A percentile compares a stretch with the other conserved stretches of the same genome.
phyloP scores from a whole-genome alignment of 2,888 invertebrate species.

The Dione juno region DNA sequence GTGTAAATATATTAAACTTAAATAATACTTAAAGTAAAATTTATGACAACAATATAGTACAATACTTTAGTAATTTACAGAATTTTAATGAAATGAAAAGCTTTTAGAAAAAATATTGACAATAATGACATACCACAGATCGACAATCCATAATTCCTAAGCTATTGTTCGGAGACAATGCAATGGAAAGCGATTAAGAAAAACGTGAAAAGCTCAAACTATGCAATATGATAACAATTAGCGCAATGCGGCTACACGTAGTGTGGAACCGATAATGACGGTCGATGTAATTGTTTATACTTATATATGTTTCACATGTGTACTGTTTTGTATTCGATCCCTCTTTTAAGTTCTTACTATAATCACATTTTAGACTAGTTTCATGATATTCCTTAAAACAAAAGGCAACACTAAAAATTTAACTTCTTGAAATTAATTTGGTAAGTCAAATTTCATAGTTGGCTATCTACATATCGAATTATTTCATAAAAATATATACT shows the following conservation, averaged over 20 bases:
- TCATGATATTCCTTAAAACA: too few species aligned
- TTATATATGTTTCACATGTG: constrained; percentile 70
- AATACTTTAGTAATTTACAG: too few species aligned
- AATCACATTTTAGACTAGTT: background rate
- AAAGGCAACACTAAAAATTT: too few species aligned
- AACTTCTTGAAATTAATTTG: too few species aligned
- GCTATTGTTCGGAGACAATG: constrained; percentile 65
- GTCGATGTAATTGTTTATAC: constrained; percentile 66
- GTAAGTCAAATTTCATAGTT: too few species aligned
- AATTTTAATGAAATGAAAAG: background rate
- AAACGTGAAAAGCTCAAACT: constrained; percentile 56
- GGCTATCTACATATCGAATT: too few species aligned
- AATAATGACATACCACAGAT: constrained; percentile 64
- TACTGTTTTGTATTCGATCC: constrained; percentile 45
- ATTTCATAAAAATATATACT: too few species aligned
- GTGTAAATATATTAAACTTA: too few species aligned
- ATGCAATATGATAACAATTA: constrained; percentile 9
- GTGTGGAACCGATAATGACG: constrained; percentile 69
- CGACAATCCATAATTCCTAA: constrained; percentile 70
- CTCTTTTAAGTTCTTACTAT: constrained; percentile 34
- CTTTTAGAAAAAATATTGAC: background rate
- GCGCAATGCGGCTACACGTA: constrained; percentile 39
- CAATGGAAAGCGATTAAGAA: constrained; percentile 68
- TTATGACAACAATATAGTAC: too few species aligned
- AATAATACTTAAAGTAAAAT: too few species aligned